phyloP scores from a whole-genome alignment of 2,797 vertebrate genomes.

The Fistularia tabacaria region DNA sequence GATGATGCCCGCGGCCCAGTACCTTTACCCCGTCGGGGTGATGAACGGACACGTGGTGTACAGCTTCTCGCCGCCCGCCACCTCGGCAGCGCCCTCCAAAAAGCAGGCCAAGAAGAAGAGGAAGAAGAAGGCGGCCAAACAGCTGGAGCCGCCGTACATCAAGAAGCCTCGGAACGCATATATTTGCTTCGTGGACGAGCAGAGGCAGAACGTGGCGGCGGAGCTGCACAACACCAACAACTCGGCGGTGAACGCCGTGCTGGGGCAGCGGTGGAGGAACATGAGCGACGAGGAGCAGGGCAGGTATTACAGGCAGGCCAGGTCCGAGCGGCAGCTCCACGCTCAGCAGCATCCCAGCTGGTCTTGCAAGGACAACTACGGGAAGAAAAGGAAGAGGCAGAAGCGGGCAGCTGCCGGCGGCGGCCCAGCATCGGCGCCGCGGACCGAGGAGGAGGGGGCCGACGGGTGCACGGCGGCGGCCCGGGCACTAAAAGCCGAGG shows the following conservation, averaged over 20 bases:
- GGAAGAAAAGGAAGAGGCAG: background rate
- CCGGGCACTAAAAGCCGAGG: too few species aligned
- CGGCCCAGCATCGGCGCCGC: too few species aligned
- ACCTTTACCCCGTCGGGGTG: too few species aligned
- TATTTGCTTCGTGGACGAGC: slow-evolving; percentile 8
- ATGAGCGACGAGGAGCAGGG: slow-evolving; percentile 5
- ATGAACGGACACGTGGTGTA: too few species aligned
- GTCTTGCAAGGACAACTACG: slow-evolving; percentile 12
- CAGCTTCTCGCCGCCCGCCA: too few species aligned
- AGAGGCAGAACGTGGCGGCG: slow-evolving; percentile 2
- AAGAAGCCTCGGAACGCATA: slow-evolving; percentile 6
- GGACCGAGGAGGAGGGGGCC: too few species aligned
- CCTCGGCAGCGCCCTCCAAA: too few species aligned
- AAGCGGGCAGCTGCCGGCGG: too few species aligned
- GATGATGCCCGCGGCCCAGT: too few species aligned
- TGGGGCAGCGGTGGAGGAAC: slow-evolving; percentile 8
- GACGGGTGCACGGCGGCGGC: too few species aligned
- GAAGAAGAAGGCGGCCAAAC: too few species aligned
- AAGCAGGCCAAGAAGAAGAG: too few species aligned
- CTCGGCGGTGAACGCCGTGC: slow-evolving; percentile 6
- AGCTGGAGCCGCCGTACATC: background rate
- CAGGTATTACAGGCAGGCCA: slow-evolving; percentile 3
- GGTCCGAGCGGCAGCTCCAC: background rate
- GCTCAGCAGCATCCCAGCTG: slow-evolving; percentile 5
- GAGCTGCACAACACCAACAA: slow-evolving; percentile 4